Percentiles rank a stretch among this genome's conserved stretches.
phyloP scores from a whole-genome alignment of 53 echinoderm and acorn worm genomes.

The Apostichopus leukothele region DNA sequence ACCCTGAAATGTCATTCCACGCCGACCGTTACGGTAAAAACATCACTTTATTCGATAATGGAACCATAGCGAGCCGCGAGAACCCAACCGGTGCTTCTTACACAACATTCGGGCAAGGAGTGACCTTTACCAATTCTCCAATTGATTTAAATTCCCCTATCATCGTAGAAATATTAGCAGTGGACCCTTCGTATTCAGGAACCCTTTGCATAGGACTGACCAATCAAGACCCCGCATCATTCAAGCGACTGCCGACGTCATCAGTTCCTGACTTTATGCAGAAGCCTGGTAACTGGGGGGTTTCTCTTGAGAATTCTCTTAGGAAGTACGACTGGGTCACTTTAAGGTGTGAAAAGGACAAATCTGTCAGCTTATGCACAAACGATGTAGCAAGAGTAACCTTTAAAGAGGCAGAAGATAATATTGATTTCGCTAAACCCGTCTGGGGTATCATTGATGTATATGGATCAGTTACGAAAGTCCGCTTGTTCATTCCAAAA shows the following conservation, averaged over 20 bases:
- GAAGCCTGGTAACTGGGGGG: constrained; percentile 33
- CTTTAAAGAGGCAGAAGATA: not conserved
- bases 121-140: constrained; percentile 20
- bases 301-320: not conserved
- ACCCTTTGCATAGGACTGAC: constrained; percentile 29
- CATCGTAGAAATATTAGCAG: constrained; percentile 27
- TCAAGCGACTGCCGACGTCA: constrained; percentile 29
- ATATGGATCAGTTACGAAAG: constrained; percentile 49
- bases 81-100: constrained; percentile 4
- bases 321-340: constrained; percentile 10
- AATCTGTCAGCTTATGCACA: not conserved
- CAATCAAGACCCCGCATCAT: constrained; percentile 38
- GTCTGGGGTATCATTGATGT: constrained; percentile 46
- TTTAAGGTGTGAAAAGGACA: not conserved
- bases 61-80: constrained; percentile 30
- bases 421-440: constrained; percentile 30
- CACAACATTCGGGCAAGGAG: constrained; percentile 30
- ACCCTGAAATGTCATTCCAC: constrained; percentile 30
- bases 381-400: not conserved
- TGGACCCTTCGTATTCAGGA: constrained; percentile 20
- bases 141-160: constrained; percentile 2
- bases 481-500: constrained; percentile 15
- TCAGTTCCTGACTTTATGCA: constrained; percentile 31
- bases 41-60: constrained; percentile 28
- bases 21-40: constrained; percentile 33